Percentiles rank a stretch among this genome's conserved stretches.
These are phyloP conservation scores for Mirounga angustirostris DNA, from an alignment of 2,113 vertebrate species.

Conservation along the genomic window DNA sequence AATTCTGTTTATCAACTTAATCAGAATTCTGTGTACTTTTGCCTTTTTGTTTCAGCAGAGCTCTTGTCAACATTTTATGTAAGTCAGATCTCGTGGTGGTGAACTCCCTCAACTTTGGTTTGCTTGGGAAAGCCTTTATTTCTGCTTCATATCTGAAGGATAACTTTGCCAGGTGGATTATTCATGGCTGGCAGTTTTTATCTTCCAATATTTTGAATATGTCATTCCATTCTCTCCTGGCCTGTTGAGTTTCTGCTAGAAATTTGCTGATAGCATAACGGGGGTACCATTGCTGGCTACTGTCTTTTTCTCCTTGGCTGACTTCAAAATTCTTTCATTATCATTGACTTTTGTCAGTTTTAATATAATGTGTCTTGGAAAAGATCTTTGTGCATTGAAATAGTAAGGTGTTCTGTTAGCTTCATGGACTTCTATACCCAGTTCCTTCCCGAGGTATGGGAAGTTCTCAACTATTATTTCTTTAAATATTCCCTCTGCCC, in stretches of 20 bases:
- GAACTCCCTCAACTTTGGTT: background rate
- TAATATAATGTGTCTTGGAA: background rate
- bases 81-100: background rate
- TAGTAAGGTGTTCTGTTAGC: background rate
- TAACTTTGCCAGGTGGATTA: background rate
- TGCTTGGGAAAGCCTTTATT: background rate
- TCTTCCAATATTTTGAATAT: background rate
- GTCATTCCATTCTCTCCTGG: background rate
- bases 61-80: background rate
- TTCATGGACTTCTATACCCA: background rate
- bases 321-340: background rate
- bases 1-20: background rate
- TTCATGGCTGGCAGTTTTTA: background rate
- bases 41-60: background rate
- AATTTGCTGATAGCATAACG: background rate
- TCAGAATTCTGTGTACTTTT: background rate
- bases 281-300: background rate
- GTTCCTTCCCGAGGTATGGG: background rate
- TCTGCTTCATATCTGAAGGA: background rate
- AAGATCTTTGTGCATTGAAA: background rate
- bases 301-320: background rate
- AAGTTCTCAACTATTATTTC: background rate
- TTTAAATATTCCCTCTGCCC: background rate
- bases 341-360: background rate
- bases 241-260: background rate